Conservation (phyloP, 2,888 invertebrate species). For the Temnothorax rugatulus region DNA sequence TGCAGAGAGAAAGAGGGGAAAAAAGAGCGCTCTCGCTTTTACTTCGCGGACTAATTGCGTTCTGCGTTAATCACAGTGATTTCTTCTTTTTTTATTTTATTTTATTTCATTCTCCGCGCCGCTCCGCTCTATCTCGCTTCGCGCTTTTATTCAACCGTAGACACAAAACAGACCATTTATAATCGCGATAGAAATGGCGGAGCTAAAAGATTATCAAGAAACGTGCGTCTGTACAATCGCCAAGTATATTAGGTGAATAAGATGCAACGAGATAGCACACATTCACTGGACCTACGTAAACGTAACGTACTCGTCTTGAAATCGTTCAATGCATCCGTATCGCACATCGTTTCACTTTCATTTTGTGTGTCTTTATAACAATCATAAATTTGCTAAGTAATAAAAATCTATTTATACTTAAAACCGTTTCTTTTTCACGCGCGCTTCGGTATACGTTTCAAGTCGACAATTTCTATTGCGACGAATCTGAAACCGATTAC, state of each 20-base stretch:
- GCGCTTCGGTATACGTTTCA: neutral
- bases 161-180: conserved; percentile 49
- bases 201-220: conserved; percentile 38
- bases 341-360: neutral
- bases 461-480: neutral
- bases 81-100: conserved; percentile 37
- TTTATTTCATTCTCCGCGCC: conserved; percentile 52
- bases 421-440: neutral
- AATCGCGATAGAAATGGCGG: conserved; percentile 34
- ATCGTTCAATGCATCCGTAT: neutral
- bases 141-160: conserved; percentile 57
- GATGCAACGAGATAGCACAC: conserved; percentile 17
- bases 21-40: conserved; percentile 63
- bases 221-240: conserved; percentile 9
- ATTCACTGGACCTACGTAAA: neutral
- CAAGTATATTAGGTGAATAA: neutral
- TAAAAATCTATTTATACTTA: neutral
- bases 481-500: neutral
- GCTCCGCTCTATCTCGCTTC: conserved; percentile 52
- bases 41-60: conserved; percentile 72
- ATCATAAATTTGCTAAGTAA: neutral
- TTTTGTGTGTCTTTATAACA: neutral
- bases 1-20: conserved; percentile 60
- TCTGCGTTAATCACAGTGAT: conserved; percentile 70
- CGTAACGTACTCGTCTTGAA: neutral